Percentiles rank a stretch among this genome's conserved stretches.
Evolutionary conservation across 2,797 vertebrate genomes (phyloP).

Genomic region (Ptychadena robeensis): DNA sequence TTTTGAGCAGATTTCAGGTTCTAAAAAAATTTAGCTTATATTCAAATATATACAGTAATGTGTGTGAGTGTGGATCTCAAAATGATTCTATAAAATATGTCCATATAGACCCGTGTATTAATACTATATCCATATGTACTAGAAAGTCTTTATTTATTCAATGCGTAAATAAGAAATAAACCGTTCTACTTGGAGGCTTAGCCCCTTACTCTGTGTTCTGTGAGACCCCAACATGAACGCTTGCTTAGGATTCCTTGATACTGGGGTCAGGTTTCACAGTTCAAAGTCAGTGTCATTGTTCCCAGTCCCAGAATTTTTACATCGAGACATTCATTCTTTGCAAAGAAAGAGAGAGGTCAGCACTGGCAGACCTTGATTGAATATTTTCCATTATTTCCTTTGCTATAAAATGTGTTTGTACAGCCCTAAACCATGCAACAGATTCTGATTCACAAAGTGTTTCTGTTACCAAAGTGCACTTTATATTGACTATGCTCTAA

Average conservation of each 20-base stretch:
- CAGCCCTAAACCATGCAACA: not conserved
- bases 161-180: too few species aligned
- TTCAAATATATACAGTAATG: too few species aligned
- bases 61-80: not conserved
- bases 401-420: slow-evolving; percentile 20
- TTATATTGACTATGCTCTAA: too few species aligned
- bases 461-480: too few species aligned
- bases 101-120: not conserved
- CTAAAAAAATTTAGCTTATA: too few species aligned
- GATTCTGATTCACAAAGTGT: not conserved
- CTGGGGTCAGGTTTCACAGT: slow-evolving; percentile 37
- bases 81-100: too few species aligned
- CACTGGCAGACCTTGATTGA: not conserved
- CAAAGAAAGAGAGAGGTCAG: slow-evolving; percentile 30
- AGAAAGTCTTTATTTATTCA: too few species aligned
- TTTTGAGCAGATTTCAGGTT: too few species aligned
- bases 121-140: too few species aligned
- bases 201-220: not conserved
- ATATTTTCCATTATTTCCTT: slow-evolving; percentile 10
- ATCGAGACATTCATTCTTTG: slow-evolving; percentile 19
- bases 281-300: slow-evolving; percentile 58
- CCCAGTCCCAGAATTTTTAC: slow-evolving; percentile 37
- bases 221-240: not conserved
- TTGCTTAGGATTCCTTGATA: not conserved
- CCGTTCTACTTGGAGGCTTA: too few species aligned